Base-by-base conservation (phyloP, 1,140 invertebrate species). In the Tetramorium parvispinum region DNA sequence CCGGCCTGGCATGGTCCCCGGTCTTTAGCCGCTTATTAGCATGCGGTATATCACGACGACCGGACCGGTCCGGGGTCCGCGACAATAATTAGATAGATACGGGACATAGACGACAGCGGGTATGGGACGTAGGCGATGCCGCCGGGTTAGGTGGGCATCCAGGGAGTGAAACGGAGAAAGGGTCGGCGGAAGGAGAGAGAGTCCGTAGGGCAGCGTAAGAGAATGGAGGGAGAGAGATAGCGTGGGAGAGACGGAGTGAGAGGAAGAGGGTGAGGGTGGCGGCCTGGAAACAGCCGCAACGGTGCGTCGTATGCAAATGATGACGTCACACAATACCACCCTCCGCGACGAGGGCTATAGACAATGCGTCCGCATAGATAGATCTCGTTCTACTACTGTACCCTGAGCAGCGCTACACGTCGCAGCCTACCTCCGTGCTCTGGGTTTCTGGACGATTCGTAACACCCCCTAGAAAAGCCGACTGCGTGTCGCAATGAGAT, bases 11-110 rank as follows among this genome's bases (percentile, higher is more conserved):
- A 93, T 91, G 92, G 93, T 94, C 92, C 92, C 91, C 87, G 92
- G 94, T 95, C 95, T 95, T 95, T 95, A 95, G 94, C 88, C 94
- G 95, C 94, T 95, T 95, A 95, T 95, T 95, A 95, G 95, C 95
- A 95, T 95, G 95, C 94, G 94, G 94, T 95, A 95, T 95, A 95
- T 95, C 94, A 95, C 92, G 82, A 87, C 86, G 75, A 90, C 90
- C 82, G 92, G 92, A 93, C 89, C 90, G 90, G 85, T 59, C 89
- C 91, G 82, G 88, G 92, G 90, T 93, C 91, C 94, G 93, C 93
- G 94, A 93, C 93, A 95, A 95, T 95, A 95, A 95, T 95, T 95
- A 95, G 94, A 95, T 95, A 95, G 95, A 95, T 95, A 95, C 92
- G 93, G 89, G 92, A 94, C 92, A 92, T 92, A 91, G 93, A 93